These are phyloP conservation scores for Alexandromys fortis DNA, from an alignment of 2,113 vertebrate species.

Conservation along the genomic window DNA sequence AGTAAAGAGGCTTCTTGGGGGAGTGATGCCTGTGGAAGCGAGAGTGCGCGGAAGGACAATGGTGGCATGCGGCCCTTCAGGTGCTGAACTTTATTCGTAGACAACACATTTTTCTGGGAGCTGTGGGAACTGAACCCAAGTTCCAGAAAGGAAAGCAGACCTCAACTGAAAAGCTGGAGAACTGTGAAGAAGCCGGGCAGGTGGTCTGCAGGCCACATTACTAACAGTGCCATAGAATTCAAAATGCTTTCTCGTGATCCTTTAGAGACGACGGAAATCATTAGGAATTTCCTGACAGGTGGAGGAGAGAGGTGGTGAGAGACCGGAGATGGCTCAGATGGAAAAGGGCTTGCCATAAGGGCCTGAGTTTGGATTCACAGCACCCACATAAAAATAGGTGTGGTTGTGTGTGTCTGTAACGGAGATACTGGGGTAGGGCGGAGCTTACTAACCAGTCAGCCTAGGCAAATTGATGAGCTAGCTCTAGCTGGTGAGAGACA, in stretches of 20 bases:
- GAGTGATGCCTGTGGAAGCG: background rate
- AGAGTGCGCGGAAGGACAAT: background rate
- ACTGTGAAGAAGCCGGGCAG: background rate
- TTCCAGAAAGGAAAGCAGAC: background rate
- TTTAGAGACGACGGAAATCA: background rate
- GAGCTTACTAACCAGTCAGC: background rate
- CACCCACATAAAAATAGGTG: background rate
- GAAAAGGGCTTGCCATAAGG: background rate
- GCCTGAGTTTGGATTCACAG: background rate
- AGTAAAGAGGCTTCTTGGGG: background rate
- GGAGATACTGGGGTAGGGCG: background rate
- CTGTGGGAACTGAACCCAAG: background rate
- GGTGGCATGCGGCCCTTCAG: background rate
- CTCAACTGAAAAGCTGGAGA: background rate
- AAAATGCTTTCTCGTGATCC: background rate
- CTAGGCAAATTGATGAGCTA: background rate
- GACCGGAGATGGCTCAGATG: background rate
- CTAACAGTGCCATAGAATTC: background rate
- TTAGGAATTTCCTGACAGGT: background rate
- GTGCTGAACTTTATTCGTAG: background rate
- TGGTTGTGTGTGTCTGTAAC: background rate
- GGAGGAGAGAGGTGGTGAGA: too few species aligned
- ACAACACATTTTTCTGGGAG: background rate
- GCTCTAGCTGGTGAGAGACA: background rate
- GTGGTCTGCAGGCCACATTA: background rate